These are phyloP conservation scores for Trichonephila inaurata DNA, from an alignment of 1,140 invertebrate species.

Conservation along the genomic window DNA sequence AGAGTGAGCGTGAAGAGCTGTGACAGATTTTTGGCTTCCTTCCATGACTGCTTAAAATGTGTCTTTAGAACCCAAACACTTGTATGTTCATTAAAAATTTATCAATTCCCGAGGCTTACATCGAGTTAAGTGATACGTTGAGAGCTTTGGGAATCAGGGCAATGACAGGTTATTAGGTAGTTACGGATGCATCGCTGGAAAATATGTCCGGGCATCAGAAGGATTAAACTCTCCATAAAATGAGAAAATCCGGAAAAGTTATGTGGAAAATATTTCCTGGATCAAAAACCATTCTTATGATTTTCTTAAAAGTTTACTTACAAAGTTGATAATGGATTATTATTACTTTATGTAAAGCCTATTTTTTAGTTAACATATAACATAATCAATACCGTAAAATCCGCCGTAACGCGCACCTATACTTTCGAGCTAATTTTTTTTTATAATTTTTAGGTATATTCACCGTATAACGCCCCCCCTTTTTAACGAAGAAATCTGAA, in stretches of 20 bases:
- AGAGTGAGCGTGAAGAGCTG: conserved; percentile 22
- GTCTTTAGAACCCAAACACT: not conserved
- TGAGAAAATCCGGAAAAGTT: not conserved
- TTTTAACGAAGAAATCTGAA: too few species aligned
- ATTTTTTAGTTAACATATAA: not conserved
- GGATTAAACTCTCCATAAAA: not conserved
- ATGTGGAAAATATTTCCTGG: not conserved
- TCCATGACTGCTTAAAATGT: conserved; percentile 54
- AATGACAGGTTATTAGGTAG: not conserved
- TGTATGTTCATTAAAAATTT: conserved; percentile 11
- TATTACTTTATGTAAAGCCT: too few species aligned
- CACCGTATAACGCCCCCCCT: too few species aligned
- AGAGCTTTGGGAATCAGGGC: not conserved
- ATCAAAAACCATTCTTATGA: too few species aligned
- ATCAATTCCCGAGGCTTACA: not conserved
- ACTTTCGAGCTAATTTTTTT: too few species aligned
- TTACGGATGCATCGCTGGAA: not conserved
- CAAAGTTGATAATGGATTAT: too few species aligned
- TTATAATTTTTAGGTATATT: too few species aligned
- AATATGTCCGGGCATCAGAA: not conserved
- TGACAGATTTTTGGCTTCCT: conserved; percentile 62
- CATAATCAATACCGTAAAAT: too few species aligned
- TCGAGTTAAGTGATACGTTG: not conserved
- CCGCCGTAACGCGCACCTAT: too few species aligned
- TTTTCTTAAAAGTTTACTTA: too few species aligned